Conservation (phyloP, 1,140 invertebrate genomes). For the Rhopalosiphum maidis region DNA sequence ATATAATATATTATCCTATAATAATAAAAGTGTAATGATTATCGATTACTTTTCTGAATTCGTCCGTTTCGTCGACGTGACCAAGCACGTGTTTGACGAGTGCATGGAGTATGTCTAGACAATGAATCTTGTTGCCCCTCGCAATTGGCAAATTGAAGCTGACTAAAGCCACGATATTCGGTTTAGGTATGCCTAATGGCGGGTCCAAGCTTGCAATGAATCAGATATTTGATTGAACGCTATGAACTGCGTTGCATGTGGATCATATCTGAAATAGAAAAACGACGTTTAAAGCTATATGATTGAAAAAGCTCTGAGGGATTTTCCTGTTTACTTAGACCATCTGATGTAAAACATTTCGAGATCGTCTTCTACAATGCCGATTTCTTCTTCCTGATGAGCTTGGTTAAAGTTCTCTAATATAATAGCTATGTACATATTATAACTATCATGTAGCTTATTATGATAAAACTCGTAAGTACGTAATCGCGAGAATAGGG, state of each 20-base stretch:
- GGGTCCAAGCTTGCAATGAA: slow-evolving; percentile 92
- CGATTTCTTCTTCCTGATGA: slow-evolving; percentile 95
- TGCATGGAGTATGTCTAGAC: slow-evolving; percentile 92
- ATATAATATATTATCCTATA: too few species aligned
- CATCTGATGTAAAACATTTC: slow-evolving; percentile 98
- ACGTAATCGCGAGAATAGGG: slow-evolving; percentile 87
- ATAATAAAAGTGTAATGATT: neutral
- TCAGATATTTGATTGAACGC: slow-evolving; percentile 90
- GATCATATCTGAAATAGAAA: slow-evolving; percentile 80
- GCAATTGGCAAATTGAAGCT: slow-evolving; percentile 96
- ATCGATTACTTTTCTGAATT: slow-evolving; percentile 77
- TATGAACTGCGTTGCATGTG: slow-evolving; percentile 95
- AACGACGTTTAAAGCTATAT: neutral
- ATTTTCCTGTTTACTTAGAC: slow-evolving; percentile 78
- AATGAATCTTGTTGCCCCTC: slow-evolving; percentile 94
- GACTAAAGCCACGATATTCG: slow-evolving; percentile 92
- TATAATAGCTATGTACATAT: slow-evolving; percentile 98
- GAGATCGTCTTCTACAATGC: slow-evolving; percentile 95
- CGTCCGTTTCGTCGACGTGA: slow-evolving; percentile 93
- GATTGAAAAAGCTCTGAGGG: neutral
- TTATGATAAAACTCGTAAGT: slow-evolving; percentile 93
- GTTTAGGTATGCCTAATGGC: slow-evolving; percentile 87
- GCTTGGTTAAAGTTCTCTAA: slow-evolving; percentile 97
- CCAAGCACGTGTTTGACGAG: slow-evolving; percentile 92
- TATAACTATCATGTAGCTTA: slow-evolving; percentile 96